Conservation (phyloP, 2,888 invertebrate species). For the Chrysodeixis includens region DNA sequence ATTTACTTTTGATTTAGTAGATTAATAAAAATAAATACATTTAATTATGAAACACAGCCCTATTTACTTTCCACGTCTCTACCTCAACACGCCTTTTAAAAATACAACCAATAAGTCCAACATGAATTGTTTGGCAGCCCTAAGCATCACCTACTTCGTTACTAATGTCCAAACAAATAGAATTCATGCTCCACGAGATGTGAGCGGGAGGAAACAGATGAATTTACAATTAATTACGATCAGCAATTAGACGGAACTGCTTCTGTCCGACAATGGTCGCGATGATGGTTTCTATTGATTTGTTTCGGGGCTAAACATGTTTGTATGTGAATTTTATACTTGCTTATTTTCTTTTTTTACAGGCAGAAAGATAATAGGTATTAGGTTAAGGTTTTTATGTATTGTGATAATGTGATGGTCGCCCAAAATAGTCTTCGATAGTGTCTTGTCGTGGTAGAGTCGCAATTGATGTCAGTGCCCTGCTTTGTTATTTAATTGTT, state of each 20-base stretch:
- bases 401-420: no score
- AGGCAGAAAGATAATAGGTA: no score
- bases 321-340: neutral
- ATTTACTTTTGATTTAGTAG: no score
- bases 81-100: slow-evolving; percentile 26
- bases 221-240: slow-evolving; percentile 62
- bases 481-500: no score
- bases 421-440: no score
- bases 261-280: slow-evolving; percentile 15
- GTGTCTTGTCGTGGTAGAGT: no score
- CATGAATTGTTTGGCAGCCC: slow-evolving; percentile 26
- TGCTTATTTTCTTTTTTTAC: neutral
- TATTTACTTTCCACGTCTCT: neutral
- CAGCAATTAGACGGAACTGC: slow-evolving; percentile 53
- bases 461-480: no score
- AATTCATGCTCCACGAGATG: slow-evolving; percentile 51
- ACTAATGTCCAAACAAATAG: slow-evolving; percentile 57
- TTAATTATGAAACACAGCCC: no score
- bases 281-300: slow-evolving; percentile 27
- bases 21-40: no score
- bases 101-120: neutral
- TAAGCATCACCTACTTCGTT: slow-evolving; percentile 19
- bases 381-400: no score
- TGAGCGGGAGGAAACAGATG: slow-evolving; percentile 55
- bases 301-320: slow-evolving; percentile 11